These are phyloP conservation scores for Sebastes kiyomatsui DNA, from an alignment of 2,797 vertebrate genomes.

Conservation along the genomic window DNA sequence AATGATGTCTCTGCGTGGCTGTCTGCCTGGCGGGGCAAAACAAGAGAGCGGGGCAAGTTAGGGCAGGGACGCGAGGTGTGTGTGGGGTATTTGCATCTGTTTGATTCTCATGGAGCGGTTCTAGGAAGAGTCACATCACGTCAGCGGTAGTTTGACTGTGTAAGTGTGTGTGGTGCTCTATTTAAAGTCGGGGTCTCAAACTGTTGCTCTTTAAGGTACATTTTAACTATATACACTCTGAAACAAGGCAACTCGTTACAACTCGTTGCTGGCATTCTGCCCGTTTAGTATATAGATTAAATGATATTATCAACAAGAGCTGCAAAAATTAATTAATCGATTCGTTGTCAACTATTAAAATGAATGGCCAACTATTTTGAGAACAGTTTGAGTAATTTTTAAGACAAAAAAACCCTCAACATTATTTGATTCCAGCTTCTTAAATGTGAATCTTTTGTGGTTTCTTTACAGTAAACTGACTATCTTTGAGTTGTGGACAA, in stretches of 20 bases:
- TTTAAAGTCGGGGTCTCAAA: background rate
- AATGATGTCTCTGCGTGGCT: conserved; percentile 49
- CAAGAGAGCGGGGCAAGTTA: conserved; percentile 71
- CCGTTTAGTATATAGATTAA: background rate
- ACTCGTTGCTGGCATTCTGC: background rate
- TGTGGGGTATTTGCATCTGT: conserved; percentile 38
- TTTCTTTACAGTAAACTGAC: no score
- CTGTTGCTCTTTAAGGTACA: background rate
- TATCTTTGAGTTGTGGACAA: no score
- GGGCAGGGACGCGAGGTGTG: conserved; percentile 66
- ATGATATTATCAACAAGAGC: no score
- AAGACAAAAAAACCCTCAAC: no score
- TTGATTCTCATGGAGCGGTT: conserved; percentile 52
- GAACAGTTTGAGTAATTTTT: no score
- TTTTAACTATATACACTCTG: background rate
- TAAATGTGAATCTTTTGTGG: no score
- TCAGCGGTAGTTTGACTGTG: conserved; percentile 8
- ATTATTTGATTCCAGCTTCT: no score
- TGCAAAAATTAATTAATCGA: no score
- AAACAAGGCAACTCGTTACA: background rate
- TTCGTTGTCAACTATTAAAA: no score
- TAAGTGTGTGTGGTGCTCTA: background rate
- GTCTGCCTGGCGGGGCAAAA: conserved; percentile 58
- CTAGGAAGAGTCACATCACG: conserved; percentile 21
- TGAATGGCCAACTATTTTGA: no score